These are phyloP conservation scores for Cerastis leucographa DNA, from an alignment of 2,888 invertebrate genomes.

Conservation along the genomic window DNA sequence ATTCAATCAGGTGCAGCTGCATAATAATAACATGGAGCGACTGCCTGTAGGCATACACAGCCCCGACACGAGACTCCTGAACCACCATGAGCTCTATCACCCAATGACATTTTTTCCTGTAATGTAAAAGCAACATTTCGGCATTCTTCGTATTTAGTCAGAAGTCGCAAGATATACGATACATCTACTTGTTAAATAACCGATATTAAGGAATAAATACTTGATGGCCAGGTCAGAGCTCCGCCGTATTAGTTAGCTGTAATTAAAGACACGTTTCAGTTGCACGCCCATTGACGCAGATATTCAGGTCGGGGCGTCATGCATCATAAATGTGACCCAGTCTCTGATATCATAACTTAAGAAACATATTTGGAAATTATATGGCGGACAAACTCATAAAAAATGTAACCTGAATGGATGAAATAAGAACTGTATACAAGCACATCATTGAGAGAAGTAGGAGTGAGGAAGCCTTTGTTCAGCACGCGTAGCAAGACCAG, in stretches of 20 bases:
- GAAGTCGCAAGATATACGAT: not conserved
- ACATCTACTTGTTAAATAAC: not conserved
- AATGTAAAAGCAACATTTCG: not conserved
- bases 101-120: not conserved
- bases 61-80: not conserved
- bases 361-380: conserved; percentile 2
- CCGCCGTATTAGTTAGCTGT: conserved; percentile 25
- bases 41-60: not conserved
- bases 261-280: conserved; percentile 59
- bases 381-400: not conserved
- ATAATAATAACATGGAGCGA: not conserved
- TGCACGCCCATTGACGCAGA: conserved; percentile 56
- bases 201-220: conserved; percentile 33
- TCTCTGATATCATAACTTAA: conserved; percentile 12
- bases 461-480: not conserved
- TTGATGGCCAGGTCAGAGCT: conserved; percentile 5
- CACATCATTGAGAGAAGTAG: not conserved
- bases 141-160: not conserved
- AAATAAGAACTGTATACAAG: not conserved
- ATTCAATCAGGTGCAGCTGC: not conserved
- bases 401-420: not conserved
- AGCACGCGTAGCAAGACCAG: too few species aligned
- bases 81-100: not conserved
- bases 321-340: conserved; percentile 70
- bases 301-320: conserved; percentile 62